Evolutionary conservation across 2,888 invertebrate species (phyloP).

Genomic region (Aquatica leii): DNA sequence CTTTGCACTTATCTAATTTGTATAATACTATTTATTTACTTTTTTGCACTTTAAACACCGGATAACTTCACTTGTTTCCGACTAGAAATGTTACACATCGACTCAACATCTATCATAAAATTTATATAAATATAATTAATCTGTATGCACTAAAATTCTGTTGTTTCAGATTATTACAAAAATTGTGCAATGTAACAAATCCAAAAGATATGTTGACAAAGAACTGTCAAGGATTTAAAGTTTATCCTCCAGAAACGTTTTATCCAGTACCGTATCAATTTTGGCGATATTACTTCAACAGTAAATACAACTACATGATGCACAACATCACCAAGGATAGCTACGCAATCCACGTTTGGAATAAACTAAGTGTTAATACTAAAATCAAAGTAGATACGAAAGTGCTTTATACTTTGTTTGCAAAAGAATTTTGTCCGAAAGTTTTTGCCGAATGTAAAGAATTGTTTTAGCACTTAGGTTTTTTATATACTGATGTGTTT

Average conservation of each 20-base stretch:
- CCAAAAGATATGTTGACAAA: not conserved
- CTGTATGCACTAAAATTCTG: no score
- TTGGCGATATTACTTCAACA: not conserved
- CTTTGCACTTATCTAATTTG: no score
- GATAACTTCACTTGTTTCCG: no score
- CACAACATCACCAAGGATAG: not conserved
- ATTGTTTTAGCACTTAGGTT: no score
- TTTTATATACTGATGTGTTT: no score
- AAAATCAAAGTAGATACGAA: conserved; percentile 58
- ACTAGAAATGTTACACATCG: no score
- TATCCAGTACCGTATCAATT: not conserved
- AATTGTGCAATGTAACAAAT: not conserved
- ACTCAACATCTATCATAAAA: no score
- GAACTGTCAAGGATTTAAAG: not conserved
- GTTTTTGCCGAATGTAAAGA: conserved; percentile 55
- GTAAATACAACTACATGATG: not conserved
- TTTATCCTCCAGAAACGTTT: not conserved
- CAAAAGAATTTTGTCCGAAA: conserved; percentile 63
- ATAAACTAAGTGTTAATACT: conserved; percentile 41
- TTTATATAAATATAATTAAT: no score
- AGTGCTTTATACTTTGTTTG: conserved; percentile 63
- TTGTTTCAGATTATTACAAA: not conserved
- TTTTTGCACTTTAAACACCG: no score
- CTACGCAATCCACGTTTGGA: not conserved
- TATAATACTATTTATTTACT: no score